These are phyloP conservation scores for Strigamia transsilvanica DNA, from an alignment of 2,888 invertebrate species.

Conservation along the genomic window DNA sequence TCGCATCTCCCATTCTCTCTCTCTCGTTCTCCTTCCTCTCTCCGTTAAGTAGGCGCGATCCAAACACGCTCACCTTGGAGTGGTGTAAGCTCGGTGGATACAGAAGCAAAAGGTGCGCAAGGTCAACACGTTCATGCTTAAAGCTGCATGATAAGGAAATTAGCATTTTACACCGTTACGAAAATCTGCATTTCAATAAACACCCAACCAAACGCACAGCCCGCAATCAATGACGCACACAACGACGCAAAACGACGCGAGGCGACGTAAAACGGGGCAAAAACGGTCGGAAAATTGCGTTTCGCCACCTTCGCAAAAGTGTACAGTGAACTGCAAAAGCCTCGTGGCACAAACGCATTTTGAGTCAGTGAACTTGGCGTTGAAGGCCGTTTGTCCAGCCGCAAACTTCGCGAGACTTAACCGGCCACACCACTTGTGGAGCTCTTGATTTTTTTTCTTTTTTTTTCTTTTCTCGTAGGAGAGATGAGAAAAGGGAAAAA, in stretches of 20 bases:
- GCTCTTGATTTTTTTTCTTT: background rate
- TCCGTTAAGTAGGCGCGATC: slow-evolving; percentile 37
- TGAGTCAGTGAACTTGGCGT: slow-evolving; percentile 17
- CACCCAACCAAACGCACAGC: background rate
- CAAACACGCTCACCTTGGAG: slow-evolving; percentile 46
- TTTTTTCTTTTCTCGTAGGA: too few relatives aligned
- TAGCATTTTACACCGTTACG: slow-evolving; percentile 8
- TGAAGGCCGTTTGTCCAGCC: slow-evolving; percentile 38
- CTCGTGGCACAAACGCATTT: slow-evolving; percentile 31
- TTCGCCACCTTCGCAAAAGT: slow-evolving; percentile 19
- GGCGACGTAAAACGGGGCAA: background rate
- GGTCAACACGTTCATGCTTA: slow-evolving; percentile 43
- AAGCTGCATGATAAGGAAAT: slow-evolving; percentile 38
- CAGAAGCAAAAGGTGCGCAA: slow-evolving; percentile 50
- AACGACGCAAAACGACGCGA: too few relatives aligned
- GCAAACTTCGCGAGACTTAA: slow-evolving; percentile 5
- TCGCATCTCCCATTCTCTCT: too few relatives aligned
- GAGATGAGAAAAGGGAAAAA: background rate
- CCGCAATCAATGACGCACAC: background rate
- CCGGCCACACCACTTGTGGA: slow-evolving; percentile 28
- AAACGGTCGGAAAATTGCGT: background rate
- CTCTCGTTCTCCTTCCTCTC: background rate
- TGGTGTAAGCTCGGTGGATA: slow-evolving; percentile 50
- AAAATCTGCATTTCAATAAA: slow-evolving; percentile 8
- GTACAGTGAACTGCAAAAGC: slow-evolving; percentile 31